phyloP scores from a whole-genome alignment of 2,888 invertebrate genomes.

The Protula sp. region DNA sequence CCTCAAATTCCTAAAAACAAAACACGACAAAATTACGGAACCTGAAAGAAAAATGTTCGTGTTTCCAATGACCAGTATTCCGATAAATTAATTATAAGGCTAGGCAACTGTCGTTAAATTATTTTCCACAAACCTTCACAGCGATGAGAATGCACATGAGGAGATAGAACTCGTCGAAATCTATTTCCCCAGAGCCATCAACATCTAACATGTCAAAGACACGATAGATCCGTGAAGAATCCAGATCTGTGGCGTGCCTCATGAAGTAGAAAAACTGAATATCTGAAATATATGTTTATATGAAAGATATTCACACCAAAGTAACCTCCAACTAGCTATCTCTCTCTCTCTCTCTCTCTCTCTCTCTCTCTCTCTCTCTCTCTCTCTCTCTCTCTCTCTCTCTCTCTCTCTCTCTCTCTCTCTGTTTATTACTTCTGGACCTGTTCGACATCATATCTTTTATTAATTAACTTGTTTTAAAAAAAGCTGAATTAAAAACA shows the following conservation, averaged over 20 bases:
- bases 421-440: no score
- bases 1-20: no score
- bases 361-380: no score
- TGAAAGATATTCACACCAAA: not conserved
- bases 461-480: not conserved
- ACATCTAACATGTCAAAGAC: conserved; percentile 43
- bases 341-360: no score
- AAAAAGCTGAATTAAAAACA: not conserved
- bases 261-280: conserved; percentile 34
- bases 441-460: not conserved
- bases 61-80: no score
- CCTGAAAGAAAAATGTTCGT: no score
- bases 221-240: conserved; percentile 26
- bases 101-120: no score
- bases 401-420: no score
- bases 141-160: conserved; percentile 40
- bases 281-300: conserved; percentile 25
- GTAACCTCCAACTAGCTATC: no score
- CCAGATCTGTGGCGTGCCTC: conserved; percentile 30
- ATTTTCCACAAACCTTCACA: conserved; percentile 33
- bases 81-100: no score
- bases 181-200: conserved; percentile 41
- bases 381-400: no score
- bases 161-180: conserved; percentile 46
- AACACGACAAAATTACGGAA: no score